A percentile compares a stretch with the other conserved stretches of the same genome.
phyloP scores from a whole-genome alignment of 2,113 vertebrate genomes.

The Monarcha castaneiventris region DNA sequence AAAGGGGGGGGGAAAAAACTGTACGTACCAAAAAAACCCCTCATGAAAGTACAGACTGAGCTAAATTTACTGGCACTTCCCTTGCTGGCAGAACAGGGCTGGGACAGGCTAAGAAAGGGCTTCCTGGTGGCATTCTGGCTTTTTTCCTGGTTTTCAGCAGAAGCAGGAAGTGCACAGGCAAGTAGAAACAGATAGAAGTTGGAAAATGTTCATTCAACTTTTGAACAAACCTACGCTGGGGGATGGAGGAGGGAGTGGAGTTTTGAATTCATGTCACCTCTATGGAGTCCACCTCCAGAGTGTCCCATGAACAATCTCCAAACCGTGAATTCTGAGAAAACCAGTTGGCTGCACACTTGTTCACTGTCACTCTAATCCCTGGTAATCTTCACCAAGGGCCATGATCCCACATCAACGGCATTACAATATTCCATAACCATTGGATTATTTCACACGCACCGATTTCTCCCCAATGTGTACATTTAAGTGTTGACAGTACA shows the following conservation, averaged over 20 bases:
- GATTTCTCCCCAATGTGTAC: slow-evolving; percentile 63
- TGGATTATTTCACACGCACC: slow-evolving; percentile 42
- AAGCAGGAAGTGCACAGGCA: slow-evolving; percentile 17
- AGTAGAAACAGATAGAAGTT: slow-evolving; percentile 7
- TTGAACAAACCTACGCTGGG: background rate
- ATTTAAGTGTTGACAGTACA: slow-evolving; percentile 70
- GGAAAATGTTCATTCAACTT: slow-evolving; percentile 1
- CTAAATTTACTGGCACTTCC: slow-evolving; percentile 34
- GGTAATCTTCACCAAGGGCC: slow-evolving; percentile 40
- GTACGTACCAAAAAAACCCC: background rate
- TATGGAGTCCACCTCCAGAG: fast-evolving
- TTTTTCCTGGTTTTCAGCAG: slow-evolving; percentile 47
- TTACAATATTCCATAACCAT: slow-evolving; percentile 50
- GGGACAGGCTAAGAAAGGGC: slow-evolving; percentile 34
- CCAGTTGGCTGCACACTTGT: background rate
- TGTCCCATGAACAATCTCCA: background rate
- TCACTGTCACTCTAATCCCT: slow-evolving; percentile 52
- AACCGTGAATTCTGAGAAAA: background rate
- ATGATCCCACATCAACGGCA: slow-evolving; percentile 47
- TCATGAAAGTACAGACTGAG: slow-evolving; percentile 38
- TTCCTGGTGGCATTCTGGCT: slow-evolving; percentile 42
- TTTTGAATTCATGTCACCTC: background rate
- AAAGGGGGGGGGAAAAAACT: fast-evolving
- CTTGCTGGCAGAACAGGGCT: slow-evolving; percentile 25
- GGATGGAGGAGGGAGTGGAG: background rate